A percentile compares a stretch with the other conserved stretches of the same genome.
phyloP scores from a whole-genome alignment of 2,113 vertebrate genomes.

The Amphiprion percula region DNA sequence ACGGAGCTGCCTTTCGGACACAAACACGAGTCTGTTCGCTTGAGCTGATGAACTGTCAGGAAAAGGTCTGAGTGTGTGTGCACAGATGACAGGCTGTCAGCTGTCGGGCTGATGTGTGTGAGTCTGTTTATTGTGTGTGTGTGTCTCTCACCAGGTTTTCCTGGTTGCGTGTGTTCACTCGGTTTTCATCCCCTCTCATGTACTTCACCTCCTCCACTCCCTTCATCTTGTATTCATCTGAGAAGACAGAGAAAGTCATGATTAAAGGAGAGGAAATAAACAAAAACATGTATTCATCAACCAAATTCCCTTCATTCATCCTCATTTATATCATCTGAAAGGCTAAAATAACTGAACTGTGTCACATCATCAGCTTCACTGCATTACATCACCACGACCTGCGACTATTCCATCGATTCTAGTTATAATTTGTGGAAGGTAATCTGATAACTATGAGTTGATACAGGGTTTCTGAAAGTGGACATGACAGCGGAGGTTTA shows the following conservation, averaged over 20 bases:
- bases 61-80: conserved; percentile 53
- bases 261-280: conserved; percentile 42
- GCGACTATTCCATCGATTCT: conserved; percentile 33
- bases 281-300: conserved; percentile 34
- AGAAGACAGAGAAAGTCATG: conserved; percentile 33
- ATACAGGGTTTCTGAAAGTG: conserved; percentile 30
- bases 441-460: conserved; percentile 52
- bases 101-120: not conserved
- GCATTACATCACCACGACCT: conserved; percentile 31
- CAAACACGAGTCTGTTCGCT: conserved; percentile 49
- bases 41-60: conserved; percentile 62
- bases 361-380: conserved; percentile 8
- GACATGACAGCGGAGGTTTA: conserved; percentile 34
- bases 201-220: conserved; percentile 95
- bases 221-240: conserved; percentile 98
- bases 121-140: conserved; percentile 10
- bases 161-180: conserved; percentile 85
- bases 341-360: conserved; percentile 4
- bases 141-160: conserved; percentile 85
- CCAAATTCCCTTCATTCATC: conserved; percentile 18
- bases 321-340: conserved; percentile 2
- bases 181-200: conserved; percentile 86
- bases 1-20: conserved; percentile 38
- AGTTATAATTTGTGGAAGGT: conserved; percentile 23
- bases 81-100: conserved; percentile 56